A percentile compares a stretch with the other conserved stretches of the same genome.
These are phyloP conservation scores for Pyrrhia umbra DNA, from an alignment of 2,888 invertebrate species.

Conservation along the genomic window DNA sequence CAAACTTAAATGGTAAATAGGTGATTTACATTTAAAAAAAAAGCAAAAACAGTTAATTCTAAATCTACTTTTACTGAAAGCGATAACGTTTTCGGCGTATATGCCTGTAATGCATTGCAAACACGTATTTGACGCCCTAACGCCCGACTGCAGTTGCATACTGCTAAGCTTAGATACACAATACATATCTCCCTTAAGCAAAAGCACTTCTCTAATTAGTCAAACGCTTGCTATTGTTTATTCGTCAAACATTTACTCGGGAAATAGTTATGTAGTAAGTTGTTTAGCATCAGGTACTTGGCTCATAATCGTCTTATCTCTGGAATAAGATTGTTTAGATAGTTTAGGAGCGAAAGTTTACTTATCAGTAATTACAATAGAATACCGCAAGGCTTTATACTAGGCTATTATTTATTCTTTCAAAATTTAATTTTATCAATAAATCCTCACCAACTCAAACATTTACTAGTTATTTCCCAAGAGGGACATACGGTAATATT, in stretches of 20 bases:
- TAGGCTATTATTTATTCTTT: no score
- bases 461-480: no score
- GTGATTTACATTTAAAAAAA: no score
- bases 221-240: slow-evolving; percentile 13
- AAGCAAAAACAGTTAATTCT: neutral
- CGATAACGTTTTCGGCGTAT: neutral
- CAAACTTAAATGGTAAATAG: no score
- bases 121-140: neutral
- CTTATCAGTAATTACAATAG: no score
- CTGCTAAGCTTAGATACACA: slow-evolving; percentile 2
- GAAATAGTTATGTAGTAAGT: neutral
- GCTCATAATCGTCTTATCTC: neutral
- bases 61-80: neutral
- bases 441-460: no score
- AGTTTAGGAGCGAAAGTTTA: no score
- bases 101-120: neutral
- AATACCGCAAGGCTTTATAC: no score
- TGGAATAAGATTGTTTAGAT: neutral
- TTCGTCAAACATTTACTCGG: slow-evolving; percentile 1
- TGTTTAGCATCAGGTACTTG: slow-evolving; percentile 1
- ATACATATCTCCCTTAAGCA: neutral
- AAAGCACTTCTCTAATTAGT: slow-evolving; percentile 17
- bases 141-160: neutral
- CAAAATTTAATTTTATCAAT: no score
- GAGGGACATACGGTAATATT: no score